Base-by-base conservation (phyloP, 2,797 vertebrate genomes). In the Molossus alvarezi region DNA sequence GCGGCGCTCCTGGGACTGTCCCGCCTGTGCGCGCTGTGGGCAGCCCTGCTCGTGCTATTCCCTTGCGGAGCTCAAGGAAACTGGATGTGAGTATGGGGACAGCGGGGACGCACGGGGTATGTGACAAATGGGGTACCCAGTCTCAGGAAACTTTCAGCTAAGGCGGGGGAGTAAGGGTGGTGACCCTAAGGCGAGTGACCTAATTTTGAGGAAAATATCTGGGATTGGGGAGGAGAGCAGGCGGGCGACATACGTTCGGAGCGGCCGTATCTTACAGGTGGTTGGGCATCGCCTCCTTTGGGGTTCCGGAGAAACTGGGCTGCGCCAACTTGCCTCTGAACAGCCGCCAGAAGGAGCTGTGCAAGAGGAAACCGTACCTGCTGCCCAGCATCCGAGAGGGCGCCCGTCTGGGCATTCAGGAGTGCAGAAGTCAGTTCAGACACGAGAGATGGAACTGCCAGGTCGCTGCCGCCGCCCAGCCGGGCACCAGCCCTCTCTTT, bases 391-490 rank as follows among this genome's bases (percentile, higher is more conserved):
- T 99, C 95, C 98, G 97, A 53, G 99, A 99, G 93, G 99, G 99
- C 89, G 99, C 99, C 8, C 99, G 99, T 6, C 98, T 99, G 81
- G 99, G 99, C 87, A 98, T 99, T 67, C 94, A 98, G 27, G 99
- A 99, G 98, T 99, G 99, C 97, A 98, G 99, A 96, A 99, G 98
- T 67, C 99, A 99, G 98, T 99, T 99, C 98, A 98, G 98, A 84
- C 98, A 99, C 91, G 99, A 99, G 97, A 97, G 99, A 69, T 99
- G 99, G 99, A 99, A 99, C 99, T 99, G 99, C 98, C 98, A 98
- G 75, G 99, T 98, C n/a, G 98, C 98, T 41, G 90, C 98, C 7
- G 96, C 96, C 1, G 67, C 98, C 6, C 85, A 98, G 60, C 93
- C 87, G 6, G 91, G 96, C 85, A 79, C 98, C 33, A 88, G 97